Conservation (phyloP, 92 coral and sea anemone genomes). For the Siderastrea siderea region DNA sequence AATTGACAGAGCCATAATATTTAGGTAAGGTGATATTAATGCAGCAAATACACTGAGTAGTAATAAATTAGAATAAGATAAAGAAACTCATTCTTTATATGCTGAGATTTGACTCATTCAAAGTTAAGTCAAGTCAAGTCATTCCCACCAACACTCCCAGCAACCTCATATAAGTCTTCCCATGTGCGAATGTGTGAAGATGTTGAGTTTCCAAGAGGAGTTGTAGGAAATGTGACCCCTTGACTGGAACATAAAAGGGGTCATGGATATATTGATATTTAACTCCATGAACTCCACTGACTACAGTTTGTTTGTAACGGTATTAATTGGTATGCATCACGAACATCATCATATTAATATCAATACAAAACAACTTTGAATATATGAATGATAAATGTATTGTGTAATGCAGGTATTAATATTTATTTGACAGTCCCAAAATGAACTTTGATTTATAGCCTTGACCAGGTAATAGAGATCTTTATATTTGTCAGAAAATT, state of each 20-base stretch:
- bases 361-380: slow-evolving; percentile 4
- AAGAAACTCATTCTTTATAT: not conserved
- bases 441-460: not conserved
- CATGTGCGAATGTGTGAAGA: too few species aligned
- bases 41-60: not conserved
- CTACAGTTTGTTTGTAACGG: not conserved
- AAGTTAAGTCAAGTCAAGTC: too few species aligned
- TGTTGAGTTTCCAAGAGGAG: too few species aligned
- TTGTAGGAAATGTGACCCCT: too few species aligned
- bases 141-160: too few species aligned
- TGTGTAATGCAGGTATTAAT: not conserved
- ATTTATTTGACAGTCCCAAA: slow-evolving; percentile 3
- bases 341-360: not conserved
- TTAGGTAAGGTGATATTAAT: not conserved
- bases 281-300: too few species aligned
- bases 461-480: not conserved
- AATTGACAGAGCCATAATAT: not conserved
- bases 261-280: too few species aligned
- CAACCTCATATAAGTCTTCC: too few species aligned
- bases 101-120: not conserved
- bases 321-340: not conserved
- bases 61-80: not conserved
- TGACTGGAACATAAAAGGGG: too few species aligned
- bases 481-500: slow-evolving; percentile 2
- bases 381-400: not conserved